Evolutionary conservation across 2,797 vertebrate species (phyloP).

Genomic region (Leuciscus waleckii): DNA sequence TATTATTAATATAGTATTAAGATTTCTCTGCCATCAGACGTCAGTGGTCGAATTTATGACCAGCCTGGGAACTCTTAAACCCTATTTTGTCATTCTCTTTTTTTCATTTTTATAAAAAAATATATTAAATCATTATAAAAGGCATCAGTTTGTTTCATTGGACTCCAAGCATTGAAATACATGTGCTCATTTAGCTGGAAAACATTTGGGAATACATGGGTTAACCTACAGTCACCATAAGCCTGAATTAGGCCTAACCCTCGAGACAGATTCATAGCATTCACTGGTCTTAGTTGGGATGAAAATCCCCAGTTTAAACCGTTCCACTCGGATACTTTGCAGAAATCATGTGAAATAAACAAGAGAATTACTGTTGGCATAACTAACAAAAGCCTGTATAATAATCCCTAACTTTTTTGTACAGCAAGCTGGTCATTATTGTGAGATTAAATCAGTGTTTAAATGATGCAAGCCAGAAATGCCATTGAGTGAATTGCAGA

Average conservation of each 20-base stretch:
- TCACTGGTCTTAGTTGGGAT: slow-evolving; percentile 12
- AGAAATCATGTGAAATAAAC: slow-evolving; percentile 29
- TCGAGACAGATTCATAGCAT: background rate
- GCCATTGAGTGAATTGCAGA: background rate
- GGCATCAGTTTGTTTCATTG: background rate
- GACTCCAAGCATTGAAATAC: background rate
- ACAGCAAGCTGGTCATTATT: slow-evolving; percentile 8
- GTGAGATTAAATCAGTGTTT: slow-evolving; percentile 23
- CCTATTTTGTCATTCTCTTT: background rate
- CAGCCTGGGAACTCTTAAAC: background rate
- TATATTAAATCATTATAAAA: background rate
- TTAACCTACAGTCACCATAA: background rate
- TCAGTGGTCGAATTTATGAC: background rate
- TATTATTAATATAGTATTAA: background rate
- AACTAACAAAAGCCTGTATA: slow-evolving; percentile 8
- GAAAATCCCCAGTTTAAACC: slow-evolving; percentile 13
- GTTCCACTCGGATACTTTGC: background rate
- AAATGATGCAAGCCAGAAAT: background rate
- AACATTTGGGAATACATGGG: background rate
- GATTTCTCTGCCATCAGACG: background rate
- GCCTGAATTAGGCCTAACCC: slow-evolving; percentile 1
- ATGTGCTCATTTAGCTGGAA: background rate
- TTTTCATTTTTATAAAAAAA: too few relatives aligned
- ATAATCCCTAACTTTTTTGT: slow-evolving; percentile 2
- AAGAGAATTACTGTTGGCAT: slow-evolving; percentile 19